A percentile compares a stretch with the other conserved stretches of the same genome.
Conservation (phyloP, 2,113 vertebrate species). For the Triplophysa rosa region DNA sequence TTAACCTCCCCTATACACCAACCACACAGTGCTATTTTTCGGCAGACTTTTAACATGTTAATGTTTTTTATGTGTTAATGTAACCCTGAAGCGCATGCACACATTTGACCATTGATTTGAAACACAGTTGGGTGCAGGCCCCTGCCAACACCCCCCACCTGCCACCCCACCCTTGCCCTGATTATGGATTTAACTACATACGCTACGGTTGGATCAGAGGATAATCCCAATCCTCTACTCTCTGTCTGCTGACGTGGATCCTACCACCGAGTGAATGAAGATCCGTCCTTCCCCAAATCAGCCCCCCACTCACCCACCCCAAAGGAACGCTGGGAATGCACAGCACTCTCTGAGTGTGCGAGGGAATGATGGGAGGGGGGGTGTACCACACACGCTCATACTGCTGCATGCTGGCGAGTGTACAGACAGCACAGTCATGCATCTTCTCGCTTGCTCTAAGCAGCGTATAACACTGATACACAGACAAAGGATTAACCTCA, state of each 20-base stretch:
- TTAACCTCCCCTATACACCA: background rate
- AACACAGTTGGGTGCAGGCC: background rate
- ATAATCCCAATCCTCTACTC: background rate
- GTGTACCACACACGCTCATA: constrained; percentile 18
- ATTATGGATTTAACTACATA: background rate
- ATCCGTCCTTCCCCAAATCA: background rate
- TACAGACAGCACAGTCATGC: background rate
- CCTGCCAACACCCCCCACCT: background rate
- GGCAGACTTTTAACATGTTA: too few species aligned
- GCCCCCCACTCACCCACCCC: background rate
- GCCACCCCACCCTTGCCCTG: background rate
- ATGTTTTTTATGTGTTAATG: too few species aligned
- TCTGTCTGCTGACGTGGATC: background rate
- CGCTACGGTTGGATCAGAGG: background rate
- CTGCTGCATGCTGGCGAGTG: constrained; percentile 27
- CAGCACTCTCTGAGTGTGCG: constrained; percentile 6
- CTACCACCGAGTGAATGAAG: background rate
- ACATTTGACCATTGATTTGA: background rate
- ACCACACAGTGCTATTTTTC: too few species aligned
- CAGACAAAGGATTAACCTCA: background rate
- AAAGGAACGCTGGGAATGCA: constrained; percentile 27
- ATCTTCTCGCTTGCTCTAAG: constrained; percentile 11
- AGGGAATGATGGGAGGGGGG: background rate
- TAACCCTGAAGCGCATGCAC: background rate
- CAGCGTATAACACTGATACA: constrained; percentile 1